Base-by-base conservation (phyloP, 92 coral and sea anemone genomes). In the Parazoanthus swiftii region DNA sequence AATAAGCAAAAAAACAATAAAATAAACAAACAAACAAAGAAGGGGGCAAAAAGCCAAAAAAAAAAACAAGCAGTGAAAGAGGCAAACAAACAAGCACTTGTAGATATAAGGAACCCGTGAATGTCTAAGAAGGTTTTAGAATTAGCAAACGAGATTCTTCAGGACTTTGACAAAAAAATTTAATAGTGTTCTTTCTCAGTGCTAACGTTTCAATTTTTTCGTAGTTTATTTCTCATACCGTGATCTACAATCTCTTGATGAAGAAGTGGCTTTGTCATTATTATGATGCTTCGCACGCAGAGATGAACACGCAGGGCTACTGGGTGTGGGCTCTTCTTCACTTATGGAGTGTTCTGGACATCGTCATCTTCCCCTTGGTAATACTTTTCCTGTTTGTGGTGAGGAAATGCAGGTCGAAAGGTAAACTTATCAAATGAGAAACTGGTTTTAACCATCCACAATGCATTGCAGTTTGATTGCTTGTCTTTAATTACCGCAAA, bases 181-280 rank as follows among this genome's bases (percentile, higher is more conserved):
- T 58, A 11, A 58, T 14, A 58, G 21, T 3, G 21, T 3, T 58
- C 66, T 58, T 58, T 58, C 66, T 2, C 66, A 9, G 66, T 58
- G 18, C 15, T 13, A 58, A 58, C 66, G 18, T 58, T 58, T 11
- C 20, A 0, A 58, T 10, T 58, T 14, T 15, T 36, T 35, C 5
- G 4, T 8, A 74, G 78, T 74, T 74, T 33, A 16, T 74, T 74
- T 74, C 78, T 46, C 18, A 74, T 74, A 44, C 78, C 11, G 48
- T 74, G 3, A 36, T 74, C 78, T 74, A 35, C 78, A 74, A 37
- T 11, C 33, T 74, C 20, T 42, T 74, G 48, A 74, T 74, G 78
- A 42, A 74, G 46, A 74, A 74, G 46, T 74, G 78, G 78, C 78
- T 11, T 43, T 44, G 78, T 74, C 78, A 23, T 10, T 74, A 74